A percentile compares a stretch with the other conserved stretches of the same genome.
phyloP scores from a whole-genome alignment of 2,797 vertebrate species.

The Pagetopsis macropterus region DNA sequence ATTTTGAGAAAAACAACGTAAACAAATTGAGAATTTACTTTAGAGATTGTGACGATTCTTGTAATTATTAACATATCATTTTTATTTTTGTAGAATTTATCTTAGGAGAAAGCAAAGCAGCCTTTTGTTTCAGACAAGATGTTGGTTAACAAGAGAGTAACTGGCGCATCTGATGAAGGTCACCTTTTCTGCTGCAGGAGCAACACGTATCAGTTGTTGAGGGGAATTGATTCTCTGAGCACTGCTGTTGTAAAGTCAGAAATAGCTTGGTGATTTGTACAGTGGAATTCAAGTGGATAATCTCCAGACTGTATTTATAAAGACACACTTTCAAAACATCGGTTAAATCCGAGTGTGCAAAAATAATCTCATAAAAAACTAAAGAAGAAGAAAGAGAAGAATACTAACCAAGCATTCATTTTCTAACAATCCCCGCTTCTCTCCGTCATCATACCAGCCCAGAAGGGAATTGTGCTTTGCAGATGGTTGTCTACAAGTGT shows the following conservation, averaged over 20 bases:
- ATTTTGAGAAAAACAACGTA: too few species aligned
- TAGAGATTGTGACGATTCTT: neutral
- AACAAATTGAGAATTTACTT: too few species aligned
- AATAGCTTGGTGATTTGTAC: constrained; percentile 1
- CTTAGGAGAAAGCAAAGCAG: neutral
- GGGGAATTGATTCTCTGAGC: constrained; percentile 41
- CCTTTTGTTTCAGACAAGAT: neutral
- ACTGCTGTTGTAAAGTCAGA: neutral
- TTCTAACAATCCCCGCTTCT: constrained; percentile 24
- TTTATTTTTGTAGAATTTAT: neutral
- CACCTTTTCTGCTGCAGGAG: constrained; percentile 30
- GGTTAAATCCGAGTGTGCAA: neutral
- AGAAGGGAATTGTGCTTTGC: constrained; percentile 22
- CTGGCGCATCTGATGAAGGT: constrained; percentile 7
- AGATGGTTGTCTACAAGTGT: constrained; percentile 33
- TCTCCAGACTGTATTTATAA: neutral
- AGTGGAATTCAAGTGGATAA: neutral
- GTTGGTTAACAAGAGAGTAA: neutral
- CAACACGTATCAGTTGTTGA: constrained; percentile 39
- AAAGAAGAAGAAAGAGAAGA: constrained; percentile 17
- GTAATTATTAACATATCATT: neutral
- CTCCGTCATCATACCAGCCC: constrained; percentile 45
- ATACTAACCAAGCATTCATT: constrained; percentile 7
- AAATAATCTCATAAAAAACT: constrained; percentile 9
- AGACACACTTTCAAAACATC: neutral